Percentiles rank a stretch among this genome's conserved stretches.
These are phyloP conservation scores for Tragelaphus buxtoni DNA, from an alignment of 2,113 vertebrate species.

Conservation along the genomic window DNA sequence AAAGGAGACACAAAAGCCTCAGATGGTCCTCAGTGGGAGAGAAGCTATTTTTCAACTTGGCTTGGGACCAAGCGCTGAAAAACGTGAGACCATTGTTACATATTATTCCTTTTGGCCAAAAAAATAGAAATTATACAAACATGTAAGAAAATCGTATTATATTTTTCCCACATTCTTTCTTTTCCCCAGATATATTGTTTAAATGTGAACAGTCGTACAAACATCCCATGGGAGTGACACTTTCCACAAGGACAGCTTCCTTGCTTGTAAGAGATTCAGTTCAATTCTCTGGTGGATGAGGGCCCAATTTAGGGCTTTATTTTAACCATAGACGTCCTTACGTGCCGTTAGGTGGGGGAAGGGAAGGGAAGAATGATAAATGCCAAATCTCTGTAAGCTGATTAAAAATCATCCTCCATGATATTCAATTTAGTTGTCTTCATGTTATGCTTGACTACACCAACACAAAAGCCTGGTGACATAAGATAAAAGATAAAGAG, in stretches of 20 bases:
- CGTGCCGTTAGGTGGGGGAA: not conserved
- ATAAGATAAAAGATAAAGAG: not conserved
- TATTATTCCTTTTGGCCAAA: constrained; percentile 24
- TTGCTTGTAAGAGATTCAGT: constrained; percentile 13
- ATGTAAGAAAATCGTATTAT: constrained; percentile 32
- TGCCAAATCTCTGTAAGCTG: not conserved
- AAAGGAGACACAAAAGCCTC: constrained; percentile 11
- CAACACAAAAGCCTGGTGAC: not conserved
- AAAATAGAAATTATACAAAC: constrained; percentile 52
- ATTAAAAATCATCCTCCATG: not conserved
- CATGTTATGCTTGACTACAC: not conserved
- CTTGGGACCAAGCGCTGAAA: constrained; percentile 31
- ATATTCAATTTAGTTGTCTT: not conserved
- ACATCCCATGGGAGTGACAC: constrained; percentile 54
- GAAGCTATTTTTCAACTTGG: constrained; percentile 56
- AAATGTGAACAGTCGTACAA: constrained; percentile 34
- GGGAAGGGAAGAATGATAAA: not conserved
- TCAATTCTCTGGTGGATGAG: constrained; percentile 27
- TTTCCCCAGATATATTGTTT: constrained; percentile 65
- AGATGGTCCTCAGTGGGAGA: not conserved
- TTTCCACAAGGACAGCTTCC: constrained; percentile 54
- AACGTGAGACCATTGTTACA: constrained; percentile 49
- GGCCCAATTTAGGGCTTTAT: not conserved
- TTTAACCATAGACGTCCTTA: not conserved
- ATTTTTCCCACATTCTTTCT: constrained; percentile 62